Conservation (phyloP, 2,888 invertebrate species). For the Drosophila phalerata region DNA sequence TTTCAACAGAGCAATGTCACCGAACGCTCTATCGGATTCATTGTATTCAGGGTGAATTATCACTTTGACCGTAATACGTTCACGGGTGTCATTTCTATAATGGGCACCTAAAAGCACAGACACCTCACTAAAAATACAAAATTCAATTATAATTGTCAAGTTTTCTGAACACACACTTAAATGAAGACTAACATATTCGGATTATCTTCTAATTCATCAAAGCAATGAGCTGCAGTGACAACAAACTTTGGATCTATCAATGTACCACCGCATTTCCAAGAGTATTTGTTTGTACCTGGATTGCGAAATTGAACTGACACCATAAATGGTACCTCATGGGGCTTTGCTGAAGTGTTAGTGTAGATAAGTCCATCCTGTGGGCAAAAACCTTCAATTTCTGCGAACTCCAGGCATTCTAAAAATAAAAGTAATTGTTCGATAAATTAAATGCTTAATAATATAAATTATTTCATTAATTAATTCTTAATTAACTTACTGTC, state of each 20-base stretch:
- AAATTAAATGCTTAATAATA: too few species aligned
- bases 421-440: too few species aligned
- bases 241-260: constrained; percentile 38
- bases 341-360: accelerated
- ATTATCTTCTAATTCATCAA: not conserved
- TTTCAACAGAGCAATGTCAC: too few species aligned
- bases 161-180: not conserved
- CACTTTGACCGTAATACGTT: not conserved
- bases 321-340: constrained; percentile 29
- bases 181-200: constrained; percentile 9
- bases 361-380: not conserved
- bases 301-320: constrained; percentile 3
- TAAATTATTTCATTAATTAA: too few species aligned
- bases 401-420: constrained; percentile 23
- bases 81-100: not conserved
- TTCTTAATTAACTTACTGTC: too few species aligned
- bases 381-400: not conserved
- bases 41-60: not conserved
- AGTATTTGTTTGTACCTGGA: too few species aligned
- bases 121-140: constrained; percentile 3
- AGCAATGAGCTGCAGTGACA: constrained; percentile 49
- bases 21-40: too few species aligned
- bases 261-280: constrained; percentile 27
- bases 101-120: constrained; percentile 34
- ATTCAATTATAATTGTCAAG: not conserved